Percentiles rank a stretch among this genome's conserved stretches.
Evolutionary conservation across 2,797 vertebrate species (phyloP).

Genomic region (Rhabdomys pumilio): DNA sequence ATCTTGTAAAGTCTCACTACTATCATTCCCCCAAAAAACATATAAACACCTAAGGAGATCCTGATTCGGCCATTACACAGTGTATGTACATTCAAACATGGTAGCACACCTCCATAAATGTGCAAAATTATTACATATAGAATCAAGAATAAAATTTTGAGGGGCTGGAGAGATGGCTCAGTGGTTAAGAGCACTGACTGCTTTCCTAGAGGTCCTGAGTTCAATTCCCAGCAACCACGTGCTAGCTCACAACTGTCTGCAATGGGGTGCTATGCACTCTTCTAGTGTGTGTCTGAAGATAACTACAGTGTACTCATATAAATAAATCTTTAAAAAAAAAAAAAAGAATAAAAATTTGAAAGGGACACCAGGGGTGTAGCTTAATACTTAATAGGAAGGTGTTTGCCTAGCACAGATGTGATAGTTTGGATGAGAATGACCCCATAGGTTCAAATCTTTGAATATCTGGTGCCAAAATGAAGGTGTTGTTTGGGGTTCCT

Average conservation of each 20-base stretch:
- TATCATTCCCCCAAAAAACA: background rate
- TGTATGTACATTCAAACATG: background rate
- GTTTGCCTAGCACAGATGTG: background rate
- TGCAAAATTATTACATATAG: background rate
- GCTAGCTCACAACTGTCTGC: too few relatives aligned
- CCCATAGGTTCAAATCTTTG: background rate
- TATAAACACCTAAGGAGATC: background rate
- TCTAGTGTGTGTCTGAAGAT: too few relatives aligned
- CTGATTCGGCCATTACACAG: background rate
- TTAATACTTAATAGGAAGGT: background rate
- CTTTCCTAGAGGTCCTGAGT: too few relatives aligned
- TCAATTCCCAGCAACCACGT: too few relatives aligned
- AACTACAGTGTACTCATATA: too few relatives aligned
- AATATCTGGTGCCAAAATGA: background rate
- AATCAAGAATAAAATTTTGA: background rate
- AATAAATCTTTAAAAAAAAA: too few relatives aligned
- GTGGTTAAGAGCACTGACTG: too few relatives aligned
- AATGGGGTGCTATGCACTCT: too few relatives aligned
- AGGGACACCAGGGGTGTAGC: background rate
- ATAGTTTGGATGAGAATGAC: background rate
- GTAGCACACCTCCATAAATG: background rate
- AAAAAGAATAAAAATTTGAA: background rate
- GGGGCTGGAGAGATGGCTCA: too few relatives aligned
- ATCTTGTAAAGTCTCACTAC: too few relatives aligned
- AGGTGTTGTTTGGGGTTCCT: background rate